These are phyloP conservation scores for Aporophyla nigra DNA, from an alignment of 2,888 invertebrate genomes.

Conservation along the genomic window DNA sequence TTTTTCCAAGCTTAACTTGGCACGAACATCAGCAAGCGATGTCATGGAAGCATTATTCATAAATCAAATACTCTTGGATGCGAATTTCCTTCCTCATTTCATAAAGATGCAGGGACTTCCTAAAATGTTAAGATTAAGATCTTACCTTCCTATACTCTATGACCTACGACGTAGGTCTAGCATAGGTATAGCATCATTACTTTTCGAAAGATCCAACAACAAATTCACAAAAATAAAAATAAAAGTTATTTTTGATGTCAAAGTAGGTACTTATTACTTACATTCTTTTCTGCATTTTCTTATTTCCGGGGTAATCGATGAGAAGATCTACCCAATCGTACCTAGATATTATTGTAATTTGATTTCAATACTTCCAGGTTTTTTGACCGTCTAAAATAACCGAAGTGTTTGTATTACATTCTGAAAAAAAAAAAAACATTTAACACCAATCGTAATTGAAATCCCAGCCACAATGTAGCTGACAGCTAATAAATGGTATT, in stretches of 20 bases:
- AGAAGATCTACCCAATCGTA: neutral
- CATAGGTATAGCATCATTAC: neutral
- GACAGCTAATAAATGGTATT: conserved; percentile 29
- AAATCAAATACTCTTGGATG: conserved; percentile 30
- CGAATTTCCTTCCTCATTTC: conserved; percentile 51
- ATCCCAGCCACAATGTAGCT: conserved; percentile 17
- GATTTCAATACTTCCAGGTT: conserved; percentile 17
- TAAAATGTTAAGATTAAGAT: conserved; percentile 26
- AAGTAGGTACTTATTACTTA: no score
- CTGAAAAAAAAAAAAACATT: conserved; percentile 13
- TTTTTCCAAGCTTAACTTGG: conserved; percentile 19
- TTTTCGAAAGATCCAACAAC: neutral
- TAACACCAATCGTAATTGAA: conserved; percentile 32
- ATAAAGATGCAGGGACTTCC: conserved; percentile 36
- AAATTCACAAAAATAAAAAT: no score
- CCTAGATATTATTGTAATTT: conserved; percentile 1
- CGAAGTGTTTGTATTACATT: conserved; percentile 22
- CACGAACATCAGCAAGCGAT: conserved; percentile 14
- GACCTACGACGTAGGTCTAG: conserved; percentile 9
- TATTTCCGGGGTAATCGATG: neutral
- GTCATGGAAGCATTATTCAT: conserved; percentile 43
- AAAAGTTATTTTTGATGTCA: neutral
- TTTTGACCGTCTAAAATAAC: neutral
- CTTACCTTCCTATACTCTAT: conserved; percentile 29
- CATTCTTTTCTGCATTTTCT: neutral